Evolutionary conservation across 2,797 vertebrate species (phyloP).

Genomic region (Tangara arthus): DNA sequence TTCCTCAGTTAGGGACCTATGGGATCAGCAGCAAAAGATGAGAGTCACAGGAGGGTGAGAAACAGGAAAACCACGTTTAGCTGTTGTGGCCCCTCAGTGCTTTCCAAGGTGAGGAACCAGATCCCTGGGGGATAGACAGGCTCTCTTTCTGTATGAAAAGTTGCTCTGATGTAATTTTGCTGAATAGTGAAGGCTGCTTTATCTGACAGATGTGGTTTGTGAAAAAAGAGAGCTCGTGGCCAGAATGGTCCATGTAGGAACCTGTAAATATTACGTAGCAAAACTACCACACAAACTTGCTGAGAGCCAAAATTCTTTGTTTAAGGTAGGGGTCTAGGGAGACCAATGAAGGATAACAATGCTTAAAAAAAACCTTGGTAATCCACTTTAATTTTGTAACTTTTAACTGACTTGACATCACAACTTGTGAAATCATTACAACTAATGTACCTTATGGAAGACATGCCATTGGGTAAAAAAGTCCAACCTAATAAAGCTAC

Average conservation of each 20-base stretch:
- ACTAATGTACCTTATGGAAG: neutral
- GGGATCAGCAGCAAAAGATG: neutral
- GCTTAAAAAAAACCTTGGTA: neutral
- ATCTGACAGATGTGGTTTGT: neutral
- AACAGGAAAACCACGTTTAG: neutral
- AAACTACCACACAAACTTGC: neutral
- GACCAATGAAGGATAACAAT: neutral
- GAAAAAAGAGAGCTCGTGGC: neutral
- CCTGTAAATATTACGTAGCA: neutral
- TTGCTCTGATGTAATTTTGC: neutral
- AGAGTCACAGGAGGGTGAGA: neutral
- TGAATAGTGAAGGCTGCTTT: slow-evolving; percentile 1
- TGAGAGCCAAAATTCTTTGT: neutral
- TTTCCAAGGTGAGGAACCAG: slow-evolving; percentile 24
- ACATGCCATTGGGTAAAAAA: neutral
- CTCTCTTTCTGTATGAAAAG: neutral
- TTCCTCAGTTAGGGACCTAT: neutral
- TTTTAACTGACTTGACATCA: neutral
- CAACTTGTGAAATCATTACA: neutral
- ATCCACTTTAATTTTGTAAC: neutral
- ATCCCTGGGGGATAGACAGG: neutral
- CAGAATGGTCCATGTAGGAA: neutral
- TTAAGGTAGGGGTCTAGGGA: neutral
- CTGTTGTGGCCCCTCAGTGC: neutral
- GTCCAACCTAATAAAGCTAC: rapidly evolving